These are phyloP conservation scores for Ianthella basta DNA, from an alignment of 37 sponge, comb jelly and placozoan genomes.

Conservation along the genomic window DNA sequence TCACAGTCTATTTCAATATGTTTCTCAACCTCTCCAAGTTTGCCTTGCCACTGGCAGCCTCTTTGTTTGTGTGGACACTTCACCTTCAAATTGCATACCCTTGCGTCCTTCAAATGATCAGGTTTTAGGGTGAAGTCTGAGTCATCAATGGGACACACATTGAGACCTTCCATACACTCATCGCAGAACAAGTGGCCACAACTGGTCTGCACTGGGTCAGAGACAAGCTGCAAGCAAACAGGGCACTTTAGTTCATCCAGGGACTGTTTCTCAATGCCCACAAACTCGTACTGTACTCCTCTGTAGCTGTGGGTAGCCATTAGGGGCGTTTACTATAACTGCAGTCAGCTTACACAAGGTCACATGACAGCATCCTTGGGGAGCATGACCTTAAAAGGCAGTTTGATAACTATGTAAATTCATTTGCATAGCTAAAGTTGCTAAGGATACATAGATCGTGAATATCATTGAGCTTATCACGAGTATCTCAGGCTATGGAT, in stretches of 20 bases:
- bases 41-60: conserved; percentile 11
- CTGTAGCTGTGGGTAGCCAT: not conserved
- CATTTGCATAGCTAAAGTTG: too few species aligned
- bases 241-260: conserved; percentile 19
- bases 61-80: not conserved
- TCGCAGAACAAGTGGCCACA: conserved; percentile 4
- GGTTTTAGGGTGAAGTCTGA: not conserved
- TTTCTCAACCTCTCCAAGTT: conserved; percentile 12
- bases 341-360: too few species aligned
- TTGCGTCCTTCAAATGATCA: not conserved
- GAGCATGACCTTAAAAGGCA: too few species aligned
- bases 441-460: too few species aligned
- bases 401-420: too few species aligned
- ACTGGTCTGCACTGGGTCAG: conserved; percentile 12
- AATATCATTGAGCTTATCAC: too few species aligned
- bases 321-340: too few species aligned
- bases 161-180: not conserved
- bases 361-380: too few species aligned
- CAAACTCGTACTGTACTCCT: not conserved
- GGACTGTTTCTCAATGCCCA: not conserved
- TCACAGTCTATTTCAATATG: not conserved
- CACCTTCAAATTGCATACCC: not conserved
- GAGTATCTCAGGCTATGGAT: too few species aligned
- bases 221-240: not conserved
- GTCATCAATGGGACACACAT: not conserved